A percentile compares a stretch with the other conserved stretches of the same genome.
phyloP scores from a whole-genome alignment of 2,113 vertebrate species.

The Corynorhinus townsendii region DNA sequence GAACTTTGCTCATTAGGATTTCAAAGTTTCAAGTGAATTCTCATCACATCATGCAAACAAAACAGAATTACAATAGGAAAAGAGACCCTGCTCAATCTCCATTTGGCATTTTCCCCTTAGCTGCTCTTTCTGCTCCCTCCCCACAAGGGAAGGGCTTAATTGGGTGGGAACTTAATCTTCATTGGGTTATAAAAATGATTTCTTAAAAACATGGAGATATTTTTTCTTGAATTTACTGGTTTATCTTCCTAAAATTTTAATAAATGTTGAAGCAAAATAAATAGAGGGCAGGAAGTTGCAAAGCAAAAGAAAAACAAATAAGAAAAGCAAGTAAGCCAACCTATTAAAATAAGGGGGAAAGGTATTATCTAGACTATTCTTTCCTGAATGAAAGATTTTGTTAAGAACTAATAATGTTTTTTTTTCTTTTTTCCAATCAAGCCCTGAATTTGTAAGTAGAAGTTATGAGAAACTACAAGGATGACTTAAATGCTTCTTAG shows the following conservation, averaged over 20 bases:
- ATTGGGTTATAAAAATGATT: background rate
- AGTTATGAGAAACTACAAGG: background rate
- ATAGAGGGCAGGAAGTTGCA: rapidly evolving
- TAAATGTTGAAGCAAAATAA: background rate
- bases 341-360: background rate
- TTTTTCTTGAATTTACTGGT: background rate
- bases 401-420: background rate
- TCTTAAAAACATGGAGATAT: background rate
- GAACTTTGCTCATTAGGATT: background rate
- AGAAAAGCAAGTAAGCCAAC: background rate
- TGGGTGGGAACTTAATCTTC: background rate
- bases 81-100: background rate
- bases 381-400: background rate
- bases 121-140: background rate
- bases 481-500: background rate
- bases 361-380: background rate
- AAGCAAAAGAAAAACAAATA: background rate
- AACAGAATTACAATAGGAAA: background rate
- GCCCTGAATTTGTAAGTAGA: background rate
- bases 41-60: background rate
- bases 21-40: background rate
- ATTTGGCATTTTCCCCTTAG: background rate
- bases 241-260: background rate
- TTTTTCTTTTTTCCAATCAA: background rate
- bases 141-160: background rate